These are phyloP conservation scores for Parapristionchus giblindavisi DNA, from an alignment of 2,888 invertebrate species.

Conservation along the genomic window DNA sequence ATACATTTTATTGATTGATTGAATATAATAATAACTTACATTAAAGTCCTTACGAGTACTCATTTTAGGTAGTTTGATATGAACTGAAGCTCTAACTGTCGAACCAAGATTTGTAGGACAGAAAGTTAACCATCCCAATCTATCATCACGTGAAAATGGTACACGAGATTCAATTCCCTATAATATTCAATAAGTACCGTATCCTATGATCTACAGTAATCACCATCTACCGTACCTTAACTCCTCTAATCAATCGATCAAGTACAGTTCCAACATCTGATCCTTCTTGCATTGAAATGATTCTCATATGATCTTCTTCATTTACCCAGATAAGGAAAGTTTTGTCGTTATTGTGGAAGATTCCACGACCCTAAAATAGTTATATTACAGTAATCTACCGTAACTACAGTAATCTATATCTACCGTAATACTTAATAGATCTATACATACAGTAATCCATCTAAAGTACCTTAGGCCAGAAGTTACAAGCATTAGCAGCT, in stretches of 20 bases:
- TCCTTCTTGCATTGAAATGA: conserved; percentile 80
- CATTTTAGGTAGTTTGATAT: conserved; percentile 83
- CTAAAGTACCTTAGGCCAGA: conserved; percentile 91
- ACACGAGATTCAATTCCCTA: conserved; percentile 85
- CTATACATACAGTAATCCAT: no score
- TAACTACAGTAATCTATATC: no score
- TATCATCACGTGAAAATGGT: conserved; percentile 80
- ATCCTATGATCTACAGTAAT: background rate
- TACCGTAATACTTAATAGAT: no score
- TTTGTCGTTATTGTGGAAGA: conserved; percentile 82
- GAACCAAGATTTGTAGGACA: conserved; percentile 85
- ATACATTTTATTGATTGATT: background rate
- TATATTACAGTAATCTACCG: no score
- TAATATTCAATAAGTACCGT: background rate
- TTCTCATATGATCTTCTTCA: conserved; percentile 80
- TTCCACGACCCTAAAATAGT: conserved; percentile 90
- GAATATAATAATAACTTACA: conserved; percentile 21
- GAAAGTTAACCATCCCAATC: conserved; percentile 84
- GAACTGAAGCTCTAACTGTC: conserved; percentile 84
- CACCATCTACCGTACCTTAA: conserved; percentile 44
- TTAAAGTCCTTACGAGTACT: conserved; percentile 64
- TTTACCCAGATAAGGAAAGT: conserved; percentile 76
- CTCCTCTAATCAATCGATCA: conserved; percentile 76
- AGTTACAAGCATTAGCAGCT: conserved; percentile 71
- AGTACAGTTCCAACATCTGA: conserved; percentile 82